Evolutionary conservation across 2,888 invertebrate genomes (phyloP), one percentile per base, ranked within the genome.

Genomic region (Pheosia tremula): DNA sequence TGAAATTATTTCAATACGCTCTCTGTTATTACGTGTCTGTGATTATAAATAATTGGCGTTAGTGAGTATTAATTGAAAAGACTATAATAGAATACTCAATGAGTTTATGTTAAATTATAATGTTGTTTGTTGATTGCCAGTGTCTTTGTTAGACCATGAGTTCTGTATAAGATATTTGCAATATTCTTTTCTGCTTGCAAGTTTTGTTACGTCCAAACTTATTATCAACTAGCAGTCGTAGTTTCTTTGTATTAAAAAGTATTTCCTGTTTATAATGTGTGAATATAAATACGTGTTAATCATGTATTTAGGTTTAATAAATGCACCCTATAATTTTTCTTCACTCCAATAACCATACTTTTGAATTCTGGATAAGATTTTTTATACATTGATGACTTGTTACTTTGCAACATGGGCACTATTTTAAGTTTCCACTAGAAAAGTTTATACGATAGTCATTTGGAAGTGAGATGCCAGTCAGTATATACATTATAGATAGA

Each of bases 41-140:
- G 52, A 61, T 60, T 66, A 50, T 45, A 56, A 72, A 63, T 49
- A 62, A 41, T 56, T 62, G 67, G 47, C 59, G 38, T 59, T 59
- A 41, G 43, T 60, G 39, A 61, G 56, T 47, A 60, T 65, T 53
- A 56, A 62, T 65, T 54, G 61, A 68, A 57, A 66, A 74, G 73
- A 77, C 75, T 75, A 58, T 39, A 59, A 59, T 56, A 54, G 64
- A 77, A 77, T 77, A 77, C 77, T 77, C 77, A 75, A 56, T 64
- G 68, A 64, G 50, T 73, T 69, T 64, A 66, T 57, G 52, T 65
- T 63, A 58, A 67, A 61, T 60, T 56, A 56, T 62, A 39, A 60
- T 62, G 58, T 45, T 59, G 60, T 61, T 60, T 56, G 53, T 56
- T 54, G 36, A 39, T 54, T 39, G 7, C 6, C 6, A 39, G 13